These are phyloP conservation scores for Diachasmimorpha longicaudata DNA, from an alignment of 1,140 invertebrate genomes.

Conservation along the genomic window DNA sequence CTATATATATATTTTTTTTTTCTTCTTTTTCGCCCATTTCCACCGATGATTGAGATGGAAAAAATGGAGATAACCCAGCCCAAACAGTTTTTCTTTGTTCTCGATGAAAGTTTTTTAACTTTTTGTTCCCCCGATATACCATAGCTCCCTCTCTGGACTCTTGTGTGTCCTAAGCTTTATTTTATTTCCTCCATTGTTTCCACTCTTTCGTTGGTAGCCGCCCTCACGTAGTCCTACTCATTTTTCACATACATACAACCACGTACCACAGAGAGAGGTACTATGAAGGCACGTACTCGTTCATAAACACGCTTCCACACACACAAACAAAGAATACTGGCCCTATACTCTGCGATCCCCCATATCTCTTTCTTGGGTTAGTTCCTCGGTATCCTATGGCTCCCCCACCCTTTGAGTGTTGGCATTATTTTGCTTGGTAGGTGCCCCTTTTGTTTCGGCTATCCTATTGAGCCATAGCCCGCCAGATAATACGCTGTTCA, in stretches of 20 bases:
- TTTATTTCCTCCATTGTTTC: conserved; percentile 58
- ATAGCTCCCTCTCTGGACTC: conserved; percentile 7
- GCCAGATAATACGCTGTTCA: conserved; percentile 50
- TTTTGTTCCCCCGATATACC: neutral
- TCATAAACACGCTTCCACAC: conserved; percentile 33
- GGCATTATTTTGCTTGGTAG: conserved; percentile 54
- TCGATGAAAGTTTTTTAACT: neutral
- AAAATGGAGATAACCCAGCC: too few species aligned
- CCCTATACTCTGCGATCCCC: conserved; percentile 16
- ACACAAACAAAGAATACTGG: conserved; percentile 32
- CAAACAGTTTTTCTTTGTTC: neutral
- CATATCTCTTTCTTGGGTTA: conserved; percentile 50
- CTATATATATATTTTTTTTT: neutral
- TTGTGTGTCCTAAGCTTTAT: conserved; percentile 45
- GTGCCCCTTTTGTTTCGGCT: conserved; percentile 51
- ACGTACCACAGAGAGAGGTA: conserved; percentile 26
- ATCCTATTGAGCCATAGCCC: conserved; percentile 51
- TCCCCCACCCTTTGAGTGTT: conserved; percentile 41
- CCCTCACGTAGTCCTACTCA: conserved; percentile 42
- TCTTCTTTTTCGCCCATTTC: neutral
- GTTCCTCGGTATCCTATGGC: conserved; percentile 30
- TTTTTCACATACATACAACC: conserved; percentile 40
- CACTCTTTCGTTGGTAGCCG: conserved; percentile 36
- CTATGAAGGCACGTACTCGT: conserved; percentile 32
- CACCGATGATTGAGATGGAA: neutral